Evolutionary conservation across 2,888 invertebrate species (phyloP), one percentile per base, ranked within the genome.

Genomic region (Protonemura montana): DNA sequence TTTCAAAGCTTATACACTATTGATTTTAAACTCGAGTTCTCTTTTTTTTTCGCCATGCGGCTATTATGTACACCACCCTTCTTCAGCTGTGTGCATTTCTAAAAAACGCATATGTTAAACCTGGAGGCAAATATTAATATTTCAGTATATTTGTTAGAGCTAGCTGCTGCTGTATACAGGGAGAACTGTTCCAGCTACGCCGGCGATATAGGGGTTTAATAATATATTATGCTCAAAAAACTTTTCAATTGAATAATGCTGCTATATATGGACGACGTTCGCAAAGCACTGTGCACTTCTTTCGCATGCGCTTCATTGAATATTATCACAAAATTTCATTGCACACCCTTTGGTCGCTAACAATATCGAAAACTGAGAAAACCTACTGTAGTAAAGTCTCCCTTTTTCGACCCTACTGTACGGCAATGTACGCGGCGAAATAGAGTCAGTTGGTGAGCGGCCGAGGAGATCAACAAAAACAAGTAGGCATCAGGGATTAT

Each of bases 41-140:
- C 35, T 82, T 82, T 41, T 84, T 28, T 35, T 59, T 30, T 78
- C 16, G 78, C 30, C 41, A 35, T 28, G 81, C 81, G 28, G 41
- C 84, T 84, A 84, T 84, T 84, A 84, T 84, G 42, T 76, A 59
- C 26, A 76, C 76, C 59, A 84, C 84, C 84, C 84, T 84, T 76
- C 76, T 59, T 76, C 59, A 84, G 10, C 76, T 27, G 29, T 76
- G 84, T 84, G 84, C 84, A 84, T 84, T 82, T 76, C 84, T 59
- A 84, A 81, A 81, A 84, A 84, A 84, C 84, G 84, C 84, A 84
- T 84, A 84, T 76, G 84, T 84, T 76, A 84, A 76, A 27, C 84
- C 84, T 59, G 59, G n/a, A 84, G 84, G 84, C 84, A 84, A 76
- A 84, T 84, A 84, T 84, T 84, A 84, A 84, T 84, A 84, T 84